A percentile compares a stretch with the other conserved stretches of the same genome.
These are phyloP conservation scores for Pseudomyrmex flavicornis DNA, from an alignment of 1,140 invertebrate genomes.

Conservation along the genomic window DNA sequence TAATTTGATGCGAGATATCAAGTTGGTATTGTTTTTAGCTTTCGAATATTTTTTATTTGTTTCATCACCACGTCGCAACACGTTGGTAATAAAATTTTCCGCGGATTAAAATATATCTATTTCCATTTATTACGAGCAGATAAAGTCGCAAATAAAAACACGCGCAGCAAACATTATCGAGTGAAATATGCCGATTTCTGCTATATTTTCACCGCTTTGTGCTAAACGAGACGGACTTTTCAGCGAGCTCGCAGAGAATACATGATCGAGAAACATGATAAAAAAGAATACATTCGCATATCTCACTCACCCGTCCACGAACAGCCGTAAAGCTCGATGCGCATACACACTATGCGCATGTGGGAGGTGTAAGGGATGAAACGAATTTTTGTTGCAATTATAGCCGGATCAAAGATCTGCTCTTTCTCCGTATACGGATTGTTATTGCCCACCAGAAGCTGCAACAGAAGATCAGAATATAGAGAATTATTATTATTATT, in stretches of 20 bases:
- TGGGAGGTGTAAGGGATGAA: conserved; percentile 92
- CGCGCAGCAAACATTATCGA: conserved; percentile 7
- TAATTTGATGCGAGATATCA: conserved; percentile 33
- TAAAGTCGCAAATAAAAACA: conserved; percentile 15
- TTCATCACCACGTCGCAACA: not conserved
- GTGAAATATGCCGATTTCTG: conserved; percentile 10
- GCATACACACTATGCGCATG: conserved; percentile 91
- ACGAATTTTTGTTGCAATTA: conserved; percentile 93
- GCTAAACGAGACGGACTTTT: not conserved
- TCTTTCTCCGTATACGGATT: conserved; percentile 94
- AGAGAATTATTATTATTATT: not conserved
- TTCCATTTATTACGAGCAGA: conserved; percentile 10
- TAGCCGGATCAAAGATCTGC: conserved; percentile 92
- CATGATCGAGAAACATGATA: conserved; percentile 10
- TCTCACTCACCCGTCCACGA: conserved; percentile 92
- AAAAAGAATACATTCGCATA: conserved; percentile 67
- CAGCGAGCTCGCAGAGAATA: conserved; percentile 36
- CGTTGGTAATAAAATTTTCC: conserved; percentile 17
- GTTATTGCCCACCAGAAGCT: conserved; percentile 94
- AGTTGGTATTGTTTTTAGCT: not conserved
- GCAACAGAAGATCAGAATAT: conserved; percentile 80
- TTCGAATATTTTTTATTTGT: conserved; percentile 33
- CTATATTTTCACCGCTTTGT: conserved; percentile 15
- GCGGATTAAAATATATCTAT: conserved; percentile 1
- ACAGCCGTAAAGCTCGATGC: conserved; percentile 95